Evolutionary conservation across 2,888 invertebrate species (phyloP), one percentile per base, ranked within the genome.

Genomic region (Artemia sp.): DNA sequence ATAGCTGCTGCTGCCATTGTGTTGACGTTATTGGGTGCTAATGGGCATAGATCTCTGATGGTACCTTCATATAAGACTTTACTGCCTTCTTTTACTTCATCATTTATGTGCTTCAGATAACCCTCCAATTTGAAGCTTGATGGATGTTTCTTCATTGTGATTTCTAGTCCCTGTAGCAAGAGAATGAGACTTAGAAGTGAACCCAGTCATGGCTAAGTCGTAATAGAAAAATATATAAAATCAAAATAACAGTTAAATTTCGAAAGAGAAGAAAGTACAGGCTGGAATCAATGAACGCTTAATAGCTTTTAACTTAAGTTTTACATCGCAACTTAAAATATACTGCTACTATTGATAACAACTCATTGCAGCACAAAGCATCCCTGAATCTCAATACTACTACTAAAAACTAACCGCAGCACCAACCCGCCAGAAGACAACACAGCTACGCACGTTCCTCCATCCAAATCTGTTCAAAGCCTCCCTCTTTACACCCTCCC

Each of bases 21-120:
- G 76, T 83, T 83, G 12, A 82, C 82, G 72, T 83, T 83, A 75
- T 82, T 82, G 2, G 83, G 83, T 7, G 83, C 83, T 70, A 82
- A 74, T 24, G 79, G 77, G 75, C 83, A 83, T 8, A 83, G 74
- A 8, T 75, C 77, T 52, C 82, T 76, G 0, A 83, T 82, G 11
- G 80, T 77, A 19, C 82, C 82, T 74, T 82, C 79, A 75, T 80
- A 82, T n/a, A 82, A 75, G 12, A 77, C 74, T 14, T 8, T 12
- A 12, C 51, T 24, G 3, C 38, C 72, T 73, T 68, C 73, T 4
- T 67, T 72, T 38, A 78, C 77, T 58, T 73, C 71, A 1, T 77
- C 76, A 74, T 80, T 80, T 67, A 76, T 77, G 52, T 76, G 77
- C 66, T 77, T 77, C 52, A 83, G 73, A n/a, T 78, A 75, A 50